A percentile compares a stretch with the other conserved stretches of the same genome.
Conservation (phyloP, 2,888 invertebrate species). For the Quadroppia sp. region DNA sequence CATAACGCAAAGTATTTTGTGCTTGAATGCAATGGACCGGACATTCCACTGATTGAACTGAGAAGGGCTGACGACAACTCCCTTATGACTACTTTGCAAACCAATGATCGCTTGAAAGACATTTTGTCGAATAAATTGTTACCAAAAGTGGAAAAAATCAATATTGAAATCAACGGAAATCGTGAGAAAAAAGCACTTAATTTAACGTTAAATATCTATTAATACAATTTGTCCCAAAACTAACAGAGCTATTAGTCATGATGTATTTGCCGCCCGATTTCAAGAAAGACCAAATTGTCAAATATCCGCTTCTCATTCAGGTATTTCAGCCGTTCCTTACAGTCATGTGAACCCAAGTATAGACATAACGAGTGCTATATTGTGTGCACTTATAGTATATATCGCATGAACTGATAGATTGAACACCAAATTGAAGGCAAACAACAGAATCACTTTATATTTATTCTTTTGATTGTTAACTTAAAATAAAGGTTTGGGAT, state of each 20-base stretch:
- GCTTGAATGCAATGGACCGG: slow-evolving; percentile 85
- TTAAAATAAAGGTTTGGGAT: too few species aligned
- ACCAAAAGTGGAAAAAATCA: slow-evolving; percentile 80
- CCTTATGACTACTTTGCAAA: slow-evolving; percentile 61
- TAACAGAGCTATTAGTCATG: slow-evolving; percentile 71
- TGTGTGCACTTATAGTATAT: slow-evolving; percentile 50
- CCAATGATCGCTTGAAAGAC: slow-evolving; percentile 70
- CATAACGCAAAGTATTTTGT: slow-evolving; percentile 70
- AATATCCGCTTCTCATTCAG: slow-evolving; percentile 76
- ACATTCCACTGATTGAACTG: slow-evolving; percentile 72
- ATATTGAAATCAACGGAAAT: slow-evolving; percentile 82
- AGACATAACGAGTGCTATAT: not conserved
- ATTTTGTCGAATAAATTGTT: slow-evolving; percentile 69
- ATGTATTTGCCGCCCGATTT: slow-evolving; percentile 82
- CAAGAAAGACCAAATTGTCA: slow-evolving; percentile 82
- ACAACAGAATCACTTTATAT: not conserved
- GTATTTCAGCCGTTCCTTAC: not conserved
- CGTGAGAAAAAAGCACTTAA: slow-evolving; percentile 50
- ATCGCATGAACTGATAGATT: not conserved
- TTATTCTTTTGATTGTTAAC: not conserved
- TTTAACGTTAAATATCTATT: not conserved
- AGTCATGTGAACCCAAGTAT: not conserved
- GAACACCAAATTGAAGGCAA: not conserved
- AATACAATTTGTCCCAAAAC: not conserved
- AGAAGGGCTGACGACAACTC: slow-evolving; percentile 45